Conservation (phyloP, 2,888 invertebrate genomes). For the Alitta virens region DNA sequence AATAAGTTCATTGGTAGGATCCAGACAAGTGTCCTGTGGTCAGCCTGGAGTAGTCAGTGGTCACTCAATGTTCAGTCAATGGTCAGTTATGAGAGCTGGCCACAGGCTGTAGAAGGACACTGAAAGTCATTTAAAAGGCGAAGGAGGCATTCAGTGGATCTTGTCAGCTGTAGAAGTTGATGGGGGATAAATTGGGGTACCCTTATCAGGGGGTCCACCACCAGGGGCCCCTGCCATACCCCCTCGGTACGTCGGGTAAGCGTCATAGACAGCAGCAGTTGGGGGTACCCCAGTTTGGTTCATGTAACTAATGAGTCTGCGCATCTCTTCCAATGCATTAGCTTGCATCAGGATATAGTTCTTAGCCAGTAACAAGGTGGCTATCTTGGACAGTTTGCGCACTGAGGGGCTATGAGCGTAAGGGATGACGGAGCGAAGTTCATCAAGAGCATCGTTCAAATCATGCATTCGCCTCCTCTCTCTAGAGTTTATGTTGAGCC, state of each 20-base stretch:
- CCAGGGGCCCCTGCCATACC: background rate
- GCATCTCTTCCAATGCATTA: constrained; percentile 54
- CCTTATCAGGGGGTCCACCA: too few species aligned
- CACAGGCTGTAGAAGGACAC: too few species aligned
- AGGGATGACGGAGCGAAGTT: constrained; percentile 55
- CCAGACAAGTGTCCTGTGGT: too few species aligned
- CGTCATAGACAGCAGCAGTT: constrained; percentile 2
- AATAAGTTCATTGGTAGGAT: too few species aligned
- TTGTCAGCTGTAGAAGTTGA: constrained; percentile 3
- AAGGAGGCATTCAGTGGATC: background rate
- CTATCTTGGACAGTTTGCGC: constrained; percentile 55
- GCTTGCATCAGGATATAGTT: constrained; percentile 57
- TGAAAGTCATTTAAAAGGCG: too few species aligned
- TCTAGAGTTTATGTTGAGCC: constrained; percentile 57
- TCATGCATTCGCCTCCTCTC: constrained; percentile 60
- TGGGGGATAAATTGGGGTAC: background rate
- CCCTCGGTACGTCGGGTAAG: constrained; percentile 6
- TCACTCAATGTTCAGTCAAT: too few species aligned
- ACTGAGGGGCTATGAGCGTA: constrained; percentile 56
- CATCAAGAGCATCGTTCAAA: constrained; percentile 58
- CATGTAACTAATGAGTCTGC: constrained; percentile 50
- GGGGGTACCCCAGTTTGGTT: constrained; percentile 33
- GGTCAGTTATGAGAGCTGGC: too few species aligned
- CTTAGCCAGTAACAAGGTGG: constrained; percentile 54
- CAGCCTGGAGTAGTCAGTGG: too few species aligned